Evolutionary conservation across 1,140 invertebrate species (phyloP).

Genomic region (Aleiodes sp.): DNA sequence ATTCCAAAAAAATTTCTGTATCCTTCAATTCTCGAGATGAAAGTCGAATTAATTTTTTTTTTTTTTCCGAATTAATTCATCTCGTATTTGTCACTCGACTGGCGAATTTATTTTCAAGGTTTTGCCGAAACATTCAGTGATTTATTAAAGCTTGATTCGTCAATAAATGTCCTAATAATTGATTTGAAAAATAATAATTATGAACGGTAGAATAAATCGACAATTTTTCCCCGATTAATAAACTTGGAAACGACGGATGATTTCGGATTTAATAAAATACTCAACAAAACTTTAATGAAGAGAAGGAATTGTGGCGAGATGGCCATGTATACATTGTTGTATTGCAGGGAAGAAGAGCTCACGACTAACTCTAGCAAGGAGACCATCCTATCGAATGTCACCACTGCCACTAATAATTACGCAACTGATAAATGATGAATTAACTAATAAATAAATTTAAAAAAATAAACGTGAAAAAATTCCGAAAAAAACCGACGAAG

Average conservation of each 20-base stretch:
- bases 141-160: constrained; percentile 23
- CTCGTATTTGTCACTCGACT: too few relatives aligned
- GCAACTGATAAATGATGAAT: constrained; percentile 51
- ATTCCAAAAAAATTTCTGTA: too few relatives aligned
- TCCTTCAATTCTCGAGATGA: too few relatives aligned
- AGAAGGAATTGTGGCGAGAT: constrained; percentile 44
- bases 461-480: constrained; percentile 23
- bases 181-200: constrained; percentile 29
- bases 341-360: constrained; percentile 64
- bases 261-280: constrained; percentile 33
- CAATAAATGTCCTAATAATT: neutral
- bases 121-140: constrained; percentile 53
- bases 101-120: constrained; percentile 34
- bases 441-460: constrained; percentile 12
- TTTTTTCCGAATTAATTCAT: too few relatives aligned
- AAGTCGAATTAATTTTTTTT: too few relatives aligned
- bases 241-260: neutral
- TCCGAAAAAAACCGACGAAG: constrained; percentile 27
- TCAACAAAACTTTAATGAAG: constrained; percentile 36
- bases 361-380: constrained; percentile 64
- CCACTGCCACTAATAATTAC: constrained; percentile 59
- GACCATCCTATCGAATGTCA: constrained; percentile 61
- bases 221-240: too few relatives aligned
- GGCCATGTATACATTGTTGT: constrained; percentile 61
- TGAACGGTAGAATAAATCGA: too few relatives aligned